Base-by-base conservation (phyloP, 2,113 vertebrate genomes). In the Syngnathus typhle region DNA sequence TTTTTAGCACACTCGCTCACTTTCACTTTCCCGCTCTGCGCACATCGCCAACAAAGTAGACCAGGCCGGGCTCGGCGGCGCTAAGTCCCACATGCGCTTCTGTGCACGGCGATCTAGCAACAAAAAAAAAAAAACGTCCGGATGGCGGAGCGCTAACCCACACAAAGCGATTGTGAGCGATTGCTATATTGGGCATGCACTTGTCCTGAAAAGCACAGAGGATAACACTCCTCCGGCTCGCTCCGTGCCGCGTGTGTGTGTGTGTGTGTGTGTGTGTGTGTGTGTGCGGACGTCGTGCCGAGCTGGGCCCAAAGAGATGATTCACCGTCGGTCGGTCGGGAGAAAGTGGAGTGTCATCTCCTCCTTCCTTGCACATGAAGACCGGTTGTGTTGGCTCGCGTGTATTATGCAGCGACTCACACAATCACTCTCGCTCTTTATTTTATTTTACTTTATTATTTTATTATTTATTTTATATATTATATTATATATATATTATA, bases 281-380 rank as follows among this genome's bases (percentile, higher is more conserved):
- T n/a, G n/a, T 38, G 39, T 70, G 27, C 7, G 15, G 10, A 41
- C 39, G 23, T 19, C 46, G 39, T 7, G 54, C 47, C 27, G 64
- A 16, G 69, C 66, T 71, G 79, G 69, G 13, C 60, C 55, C 27
- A 51, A 65, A 65, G 39, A 11, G 11, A 69, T 9, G 44, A 60
- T 7, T 44, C 60, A 62, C 13, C 27, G 39, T 44, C 44, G 3
- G n/a, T 13, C 6, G 39, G 38, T 6, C 6, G 38, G 39, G 6
- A 8, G 16, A 62, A 62, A 62, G 9, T 23, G 60, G 39, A 62
- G 41, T 39, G 60, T 62, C 60, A 62, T 62, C 39, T 39, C 27
- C 43, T 36, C 27, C 44, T 47, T 36, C n/a, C 63, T 32, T 51
- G 47, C 46, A 65, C 32, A 65, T 51, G 44, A 64, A 64, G 15